Conservation (phyloP, 2,113 vertebrate species). For the Hystrix cristata region DNA sequence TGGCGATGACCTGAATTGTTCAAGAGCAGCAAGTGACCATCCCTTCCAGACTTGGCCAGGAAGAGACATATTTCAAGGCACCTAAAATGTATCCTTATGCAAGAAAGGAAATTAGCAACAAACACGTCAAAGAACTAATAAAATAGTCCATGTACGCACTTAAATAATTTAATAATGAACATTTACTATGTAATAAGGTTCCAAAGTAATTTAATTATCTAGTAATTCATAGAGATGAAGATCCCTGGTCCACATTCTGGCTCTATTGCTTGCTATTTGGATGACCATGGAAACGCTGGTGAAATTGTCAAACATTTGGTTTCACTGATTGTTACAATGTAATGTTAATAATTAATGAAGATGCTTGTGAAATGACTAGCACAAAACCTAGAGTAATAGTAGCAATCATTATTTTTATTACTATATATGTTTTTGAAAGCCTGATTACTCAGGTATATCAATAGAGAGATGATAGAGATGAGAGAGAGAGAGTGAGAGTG, state of each 20-base stretch:
- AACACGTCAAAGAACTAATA: not conserved
- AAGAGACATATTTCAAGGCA: not conserved
- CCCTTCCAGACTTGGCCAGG: not conserved
- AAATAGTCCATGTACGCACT: not conserved
- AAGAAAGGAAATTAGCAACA: slow-evolving; percentile 10
- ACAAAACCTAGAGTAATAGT: not conserved
- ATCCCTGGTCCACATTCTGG: accelerated
- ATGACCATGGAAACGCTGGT: not conserved
- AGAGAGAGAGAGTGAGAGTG: too few relatives aligned
- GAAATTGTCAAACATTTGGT: not conserved
- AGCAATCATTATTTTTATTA: not conserved
- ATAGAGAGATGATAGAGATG: not conserved
- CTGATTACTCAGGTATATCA: not conserved
- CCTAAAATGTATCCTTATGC: not conserved
- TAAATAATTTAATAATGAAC: slow-evolving; percentile 10
- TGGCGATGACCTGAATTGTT: not conserved
- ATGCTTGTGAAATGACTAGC: not conserved
- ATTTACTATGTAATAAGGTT: not conserved
- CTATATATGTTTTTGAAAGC: not conserved
- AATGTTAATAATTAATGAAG: not conserved
- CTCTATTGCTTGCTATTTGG: not conserved
- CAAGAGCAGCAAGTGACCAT: not conserved
- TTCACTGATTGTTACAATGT: not conserved
- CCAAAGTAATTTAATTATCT: not conserved
- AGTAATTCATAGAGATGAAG: not conserved